Evolutionary conservation across 2,113 vertebrate genomes (phyloP).

Genomic region (Dromaius novaehollandiae): DNA sequence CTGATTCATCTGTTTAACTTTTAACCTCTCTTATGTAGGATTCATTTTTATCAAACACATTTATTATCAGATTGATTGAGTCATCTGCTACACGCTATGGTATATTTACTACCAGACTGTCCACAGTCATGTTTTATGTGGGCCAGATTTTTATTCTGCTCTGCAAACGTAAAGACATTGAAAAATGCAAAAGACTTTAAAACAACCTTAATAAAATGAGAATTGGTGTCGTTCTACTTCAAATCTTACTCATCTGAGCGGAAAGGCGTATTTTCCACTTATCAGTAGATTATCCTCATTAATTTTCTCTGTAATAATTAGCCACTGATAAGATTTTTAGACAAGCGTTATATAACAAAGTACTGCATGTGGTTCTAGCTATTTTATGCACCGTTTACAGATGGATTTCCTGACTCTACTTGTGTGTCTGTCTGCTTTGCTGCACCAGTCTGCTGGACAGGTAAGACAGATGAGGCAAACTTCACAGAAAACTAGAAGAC

Average conservation of each 20-base stretch:
- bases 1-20: neutral
- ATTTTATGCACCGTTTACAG: neutral
- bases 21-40: neutral
- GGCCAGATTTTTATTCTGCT: neutral
- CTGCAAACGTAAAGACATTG: neutral
- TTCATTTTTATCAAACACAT: neutral
- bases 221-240: accelerated
- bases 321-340: neutral
- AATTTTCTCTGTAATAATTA: neutral
- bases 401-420: neutral
- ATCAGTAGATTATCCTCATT: neutral
- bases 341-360: neutral
- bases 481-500: neutral
- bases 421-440: neutral
- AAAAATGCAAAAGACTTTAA: neutral
- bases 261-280: neutral
- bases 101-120: neutral
- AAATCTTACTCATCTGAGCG: neutral
- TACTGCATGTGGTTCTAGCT: neutral
- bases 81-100: neutral
- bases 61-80: neutral
- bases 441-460: neutral
- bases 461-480: neutral
- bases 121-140: neutral
- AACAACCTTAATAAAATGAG: neutral